Evolutionary conservation across 2,888 invertebrate genomes (phyloP).

Genomic region (Clanis bilineata): DNA sequence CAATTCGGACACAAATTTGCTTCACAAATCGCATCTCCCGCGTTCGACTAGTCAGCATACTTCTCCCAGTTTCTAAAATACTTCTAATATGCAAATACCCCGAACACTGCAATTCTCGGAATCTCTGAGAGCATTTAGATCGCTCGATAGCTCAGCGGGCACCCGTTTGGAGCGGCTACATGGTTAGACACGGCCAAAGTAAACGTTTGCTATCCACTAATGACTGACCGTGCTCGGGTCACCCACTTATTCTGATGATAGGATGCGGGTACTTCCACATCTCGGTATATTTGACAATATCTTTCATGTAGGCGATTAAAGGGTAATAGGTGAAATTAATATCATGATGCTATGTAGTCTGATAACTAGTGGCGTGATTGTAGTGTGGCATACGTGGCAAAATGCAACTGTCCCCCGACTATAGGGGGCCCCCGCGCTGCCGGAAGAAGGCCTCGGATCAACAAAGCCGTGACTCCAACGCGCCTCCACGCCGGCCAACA

Average conservation of each 20-base stretch:
- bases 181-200: not conserved
- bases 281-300: not conserved
- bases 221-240: not conserved
- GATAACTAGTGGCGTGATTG: too few species aligned
- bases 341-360: too few species aligned
- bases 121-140: not conserved
- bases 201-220: constrained; percentile 5
- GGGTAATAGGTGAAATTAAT: not conserved
- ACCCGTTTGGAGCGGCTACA: not conserved
- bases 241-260: not conserved
- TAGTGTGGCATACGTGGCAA: too few species aligned
- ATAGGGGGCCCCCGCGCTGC: too few species aligned
- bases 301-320: not conserved
- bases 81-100: not conserved
- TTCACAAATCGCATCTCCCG: too few species aligned
- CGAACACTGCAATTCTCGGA: not conserved
- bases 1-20: too few species aligned
- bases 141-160: constrained; percentile 2
- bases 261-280: not conserved
- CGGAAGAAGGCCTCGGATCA: too few species aligned
- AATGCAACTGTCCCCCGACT: too few species aligned
- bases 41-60: too few species aligned
- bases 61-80: not conserved
- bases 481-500: too few species aligned
- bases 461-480: too few species aligned